phyloP scores from a whole-genome alignment of 2,888 invertebrate genomes.

The Molanna angustata region DNA sequence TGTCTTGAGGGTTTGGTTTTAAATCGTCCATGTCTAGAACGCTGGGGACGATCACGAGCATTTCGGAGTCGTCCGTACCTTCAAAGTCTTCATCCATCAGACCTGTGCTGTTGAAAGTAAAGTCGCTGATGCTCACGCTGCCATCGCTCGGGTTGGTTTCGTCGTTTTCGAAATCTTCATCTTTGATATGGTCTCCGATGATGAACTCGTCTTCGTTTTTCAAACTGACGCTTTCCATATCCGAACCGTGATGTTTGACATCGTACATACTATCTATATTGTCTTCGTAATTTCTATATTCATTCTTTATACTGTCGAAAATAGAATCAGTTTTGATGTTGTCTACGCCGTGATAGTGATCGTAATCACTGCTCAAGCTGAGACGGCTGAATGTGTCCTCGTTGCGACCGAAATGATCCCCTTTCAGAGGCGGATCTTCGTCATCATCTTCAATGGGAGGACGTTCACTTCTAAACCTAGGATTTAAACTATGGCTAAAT shows the following conservation, averaged over 20 bases:
- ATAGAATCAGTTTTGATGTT: no score
- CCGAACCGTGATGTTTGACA: no score
- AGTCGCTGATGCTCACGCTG: conserved; percentile 21
- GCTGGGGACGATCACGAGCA: conserved; percentile 23
- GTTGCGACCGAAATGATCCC: conserved; percentile 2
- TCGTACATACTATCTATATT: conserved; percentile 7
- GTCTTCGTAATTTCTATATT: conserved; percentile 2
- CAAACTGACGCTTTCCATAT: no score
- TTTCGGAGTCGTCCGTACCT: conserved; percentile 16
- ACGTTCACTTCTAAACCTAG: conserved; percentile 1
- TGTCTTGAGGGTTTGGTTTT: conserved; percentile 21
- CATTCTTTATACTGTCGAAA: conserved; percentile 1
- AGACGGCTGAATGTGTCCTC: neutral
- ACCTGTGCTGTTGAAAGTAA: conserved; percentile 16
- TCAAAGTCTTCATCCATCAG: conserved; percentile 32
- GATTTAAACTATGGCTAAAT: conserved; percentile 9
- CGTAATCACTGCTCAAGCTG: neutral
- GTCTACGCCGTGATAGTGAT: conserved; percentile 3
- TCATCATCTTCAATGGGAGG: no score
- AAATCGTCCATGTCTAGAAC: conserved; percentile 25
- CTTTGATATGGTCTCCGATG: neutral
- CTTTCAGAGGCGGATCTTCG: no score
- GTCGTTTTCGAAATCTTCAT: neutral
- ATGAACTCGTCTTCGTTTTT: conserved; percentile 2
- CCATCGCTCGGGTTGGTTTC: conserved; percentile 5